Conservation (phyloP, 2,888 invertebrate genomes). For the Lucinisca nassula region DNA sequence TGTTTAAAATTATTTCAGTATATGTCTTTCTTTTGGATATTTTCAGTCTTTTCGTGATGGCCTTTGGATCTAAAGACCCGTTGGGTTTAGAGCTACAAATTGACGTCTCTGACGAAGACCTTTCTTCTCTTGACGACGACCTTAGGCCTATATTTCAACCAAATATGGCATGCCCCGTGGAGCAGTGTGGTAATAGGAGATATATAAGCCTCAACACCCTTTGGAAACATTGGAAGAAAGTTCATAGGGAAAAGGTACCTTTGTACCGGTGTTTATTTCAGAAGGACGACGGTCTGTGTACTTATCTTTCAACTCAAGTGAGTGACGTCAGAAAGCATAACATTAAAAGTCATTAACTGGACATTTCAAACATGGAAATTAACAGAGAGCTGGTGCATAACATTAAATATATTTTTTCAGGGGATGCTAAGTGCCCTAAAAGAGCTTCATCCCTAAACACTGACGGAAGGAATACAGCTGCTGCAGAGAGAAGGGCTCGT, state of each 20-base stretch:
- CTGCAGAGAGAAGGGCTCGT: not conserved
- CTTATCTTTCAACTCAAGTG: not conserved
- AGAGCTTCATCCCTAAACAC: not conserved
- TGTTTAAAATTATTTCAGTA: too few species aligned
- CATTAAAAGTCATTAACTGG: not conserved
- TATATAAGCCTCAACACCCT: not conserved
- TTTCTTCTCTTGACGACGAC: not conserved
- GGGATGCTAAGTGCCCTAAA: not conserved
- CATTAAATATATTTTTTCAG: not conserved
- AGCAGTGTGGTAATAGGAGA: not conserved
- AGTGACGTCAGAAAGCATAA: not conserved
- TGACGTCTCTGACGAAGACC: not conserved
- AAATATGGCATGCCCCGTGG: not conserved
- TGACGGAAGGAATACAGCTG: not conserved
- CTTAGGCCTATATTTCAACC: not conserved
- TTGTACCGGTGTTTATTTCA: not conserved
- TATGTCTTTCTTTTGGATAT: too few species aligned
- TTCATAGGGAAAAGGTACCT: not conserved
- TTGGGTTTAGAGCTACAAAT: not conserved
- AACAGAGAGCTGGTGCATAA: not conserved
- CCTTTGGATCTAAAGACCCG: not conserved
- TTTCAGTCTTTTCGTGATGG: too few species aligned
- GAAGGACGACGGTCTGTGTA: not conserved
- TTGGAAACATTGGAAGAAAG: constrained; percentile 1
- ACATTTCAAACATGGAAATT: not conserved